Conservation (phyloP, 1,140 invertebrate genomes). For the Mesaphorura yosii region DNA sequence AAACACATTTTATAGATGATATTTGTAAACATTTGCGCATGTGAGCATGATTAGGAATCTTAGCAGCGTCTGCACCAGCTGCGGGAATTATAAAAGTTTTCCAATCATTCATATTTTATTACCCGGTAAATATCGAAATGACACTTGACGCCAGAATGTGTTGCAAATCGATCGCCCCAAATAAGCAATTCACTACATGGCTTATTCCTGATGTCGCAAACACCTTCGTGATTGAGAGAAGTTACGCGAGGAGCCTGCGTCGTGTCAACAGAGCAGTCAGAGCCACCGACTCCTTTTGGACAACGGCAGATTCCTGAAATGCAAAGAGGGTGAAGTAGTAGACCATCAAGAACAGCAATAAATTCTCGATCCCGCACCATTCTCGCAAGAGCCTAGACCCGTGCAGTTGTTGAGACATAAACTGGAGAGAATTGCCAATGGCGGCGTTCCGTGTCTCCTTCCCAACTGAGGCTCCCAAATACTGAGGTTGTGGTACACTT, state of each 20-base stretch:
- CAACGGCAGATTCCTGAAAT: conserved; percentile 24
- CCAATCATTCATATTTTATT: conserved; percentile 7
- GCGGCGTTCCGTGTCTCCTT: conserved; percentile 29
- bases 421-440: conserved; percentile 24
- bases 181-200: conserved; percentile 30
- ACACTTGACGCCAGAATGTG: conserved; percentile 23
- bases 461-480: conserved; percentile 31
- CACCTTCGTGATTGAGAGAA: conserved; percentile 11
- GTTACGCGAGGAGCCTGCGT: conserved; percentile 17
- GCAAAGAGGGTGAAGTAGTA: not conserved
- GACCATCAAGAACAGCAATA: not conserved
- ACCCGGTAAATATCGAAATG: conserved; percentile 30
- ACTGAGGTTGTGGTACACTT: conserved; percentile 30
- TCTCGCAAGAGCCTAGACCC: conserved; percentile 19
- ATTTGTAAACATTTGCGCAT: no score
- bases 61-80: no score
- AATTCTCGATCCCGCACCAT: conserved; percentile 22
- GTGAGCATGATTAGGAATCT: no score
- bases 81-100: no score
- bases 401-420: conserved; percentile 30
- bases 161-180: conserved; percentile 27
- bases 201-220: conserved; percentile 29
- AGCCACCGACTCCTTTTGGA: conserved; percentile 17
- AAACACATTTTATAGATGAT: no score
- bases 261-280: conserved; percentile 28